These are phyloP conservation scores for Rhaphigaster nebulosa DNA, from an alignment of 2,888 invertebrate genomes.

Conservation along the genomic window DNA sequence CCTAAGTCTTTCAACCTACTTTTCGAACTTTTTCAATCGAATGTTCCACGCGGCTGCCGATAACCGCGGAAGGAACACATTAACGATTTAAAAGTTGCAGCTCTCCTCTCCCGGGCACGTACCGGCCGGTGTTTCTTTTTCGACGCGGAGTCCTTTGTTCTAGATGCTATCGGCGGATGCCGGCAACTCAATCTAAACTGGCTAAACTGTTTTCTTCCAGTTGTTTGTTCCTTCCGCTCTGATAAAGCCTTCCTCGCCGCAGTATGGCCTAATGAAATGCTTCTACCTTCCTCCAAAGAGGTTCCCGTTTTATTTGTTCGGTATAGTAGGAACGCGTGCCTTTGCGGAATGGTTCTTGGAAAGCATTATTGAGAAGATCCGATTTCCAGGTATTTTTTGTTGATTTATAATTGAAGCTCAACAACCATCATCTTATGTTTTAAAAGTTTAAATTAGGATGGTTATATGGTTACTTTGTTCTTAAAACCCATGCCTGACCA, in stretches of 20 bases:
- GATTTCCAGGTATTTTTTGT: background rate
- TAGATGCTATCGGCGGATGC: constrained; percentile 47
- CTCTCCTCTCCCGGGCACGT: constrained; percentile 8
- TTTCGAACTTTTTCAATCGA: constrained; percentile 52
- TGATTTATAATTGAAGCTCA: no score
- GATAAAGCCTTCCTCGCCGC: background rate
- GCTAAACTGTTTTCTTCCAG: constrained; percentile 52
- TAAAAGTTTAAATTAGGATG: no score
- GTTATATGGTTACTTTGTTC: no score
- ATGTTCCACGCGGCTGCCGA: background rate
- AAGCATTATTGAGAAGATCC: background rate
- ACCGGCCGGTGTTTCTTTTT: constrained; percentile 48
- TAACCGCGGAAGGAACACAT: constrained; percentile 41
- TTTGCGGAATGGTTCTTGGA: background rate
- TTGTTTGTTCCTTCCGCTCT: constrained; percentile 38
- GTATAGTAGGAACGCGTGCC: background rate
- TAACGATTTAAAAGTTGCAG: constrained; percentile 50
- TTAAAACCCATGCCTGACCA: no score
- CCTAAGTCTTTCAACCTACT: constrained; percentile 13
- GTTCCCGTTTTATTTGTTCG: background rate
- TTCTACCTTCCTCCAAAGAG: background rate
- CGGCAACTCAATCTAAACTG: constrained; percentile 54
- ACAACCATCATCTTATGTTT: no score
- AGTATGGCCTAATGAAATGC: constrained; percentile 22
- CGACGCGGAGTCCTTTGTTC: constrained; percentile 26